These are phyloP conservation scores for Stichopus horrens DNA, from an alignment of 53 echinoderm and acorn worm genomes.

Conservation along the genomic window DNA sequence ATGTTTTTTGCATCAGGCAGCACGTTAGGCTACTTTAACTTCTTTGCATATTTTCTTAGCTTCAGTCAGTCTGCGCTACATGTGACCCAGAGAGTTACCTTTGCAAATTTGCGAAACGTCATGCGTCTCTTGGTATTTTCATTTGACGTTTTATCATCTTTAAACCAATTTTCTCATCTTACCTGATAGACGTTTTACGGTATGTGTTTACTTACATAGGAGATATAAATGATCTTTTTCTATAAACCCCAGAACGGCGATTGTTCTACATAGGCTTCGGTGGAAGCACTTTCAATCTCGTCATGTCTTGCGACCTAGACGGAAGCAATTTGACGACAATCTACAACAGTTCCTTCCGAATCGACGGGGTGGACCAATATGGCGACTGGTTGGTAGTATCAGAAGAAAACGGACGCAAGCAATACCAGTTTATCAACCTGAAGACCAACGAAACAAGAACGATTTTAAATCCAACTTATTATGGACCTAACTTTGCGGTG, in stretches of 20 bases:
- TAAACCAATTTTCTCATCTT: too few relatives aligned
- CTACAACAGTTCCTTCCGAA: constrained; percentile 1
- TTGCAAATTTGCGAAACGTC: too few relatives aligned
- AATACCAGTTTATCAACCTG: constrained; percentile 12
- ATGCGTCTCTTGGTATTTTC: too few relatives aligned
- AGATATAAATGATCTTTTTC: neutral
- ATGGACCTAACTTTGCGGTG: neutral
- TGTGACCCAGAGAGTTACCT: too few relatives aligned
- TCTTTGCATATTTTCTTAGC: too few relatives aligned
- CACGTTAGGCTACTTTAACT: too few relatives aligned
- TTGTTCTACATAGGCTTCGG: neutral
- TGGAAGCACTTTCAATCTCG: neutral
- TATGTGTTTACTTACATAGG: too few relatives aligned
- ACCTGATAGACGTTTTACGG: too few relatives aligned
- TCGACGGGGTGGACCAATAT: neutral
- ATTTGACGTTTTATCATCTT: too few relatives aligned
- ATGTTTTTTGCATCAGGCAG: too few relatives aligned
- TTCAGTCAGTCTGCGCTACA: too few relatives aligned
- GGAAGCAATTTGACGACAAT: constrained; percentile 6
- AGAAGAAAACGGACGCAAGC: constrained; percentile 4
- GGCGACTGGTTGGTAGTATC: constrained; percentile 19
- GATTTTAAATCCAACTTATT: constrained; percentile 13
- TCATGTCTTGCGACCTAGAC: constrained; percentile 7
- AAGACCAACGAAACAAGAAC: constrained; percentile 26
- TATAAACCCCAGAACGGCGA: neutral